Evolutionary conservation across 2,888 invertebrate species (phyloP), one percentile per base, ranked within the genome.

Genomic region (Cremastinae sp.): DNA sequence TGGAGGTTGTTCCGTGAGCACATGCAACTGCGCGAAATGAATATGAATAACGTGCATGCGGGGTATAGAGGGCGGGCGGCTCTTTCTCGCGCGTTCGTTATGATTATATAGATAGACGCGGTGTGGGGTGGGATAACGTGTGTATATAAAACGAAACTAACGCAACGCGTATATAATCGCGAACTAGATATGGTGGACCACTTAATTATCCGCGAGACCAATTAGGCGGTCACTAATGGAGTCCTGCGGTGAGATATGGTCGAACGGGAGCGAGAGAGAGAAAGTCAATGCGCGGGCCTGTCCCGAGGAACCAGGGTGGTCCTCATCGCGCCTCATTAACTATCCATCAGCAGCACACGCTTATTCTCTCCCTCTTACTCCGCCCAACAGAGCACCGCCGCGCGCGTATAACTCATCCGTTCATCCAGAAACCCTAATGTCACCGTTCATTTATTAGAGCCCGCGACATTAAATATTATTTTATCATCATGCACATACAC

Each of bases 201-300:
- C 78, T 81, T 81, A 79, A 80, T 81, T 81, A 81, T 80, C 81
- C 77, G 73, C 79, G 81, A 79, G 78, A 75, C 81, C 79, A 81
- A 80, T 80, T 81, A 81, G 80, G 80, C 69, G 75, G 71, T 78
- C 80, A 61, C 81, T 80, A 81, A 81, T 81, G 80, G 81, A 79
- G 80, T 80, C 78, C 78, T 81, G 81, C 71, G 81, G 81, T 81
- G 81, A 81, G 79, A 81, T 81, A 80, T 79, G 71, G 77, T 53
- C 53, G 76, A 61, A 54, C 47, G 73, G 62, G 59, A 36, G 54
- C 36, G 22, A 36, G 62, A 66, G 58, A 54, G 58, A 64, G 51
- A 41, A 45, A 54, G 49, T 43, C 43, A 66, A 54, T 45, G 10
- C 43, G 62, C 64, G 59, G 49, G 65, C 70, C 56, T 58, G 56